Evolutionary conservation across 2,797 vertebrate species (phyloP).

Genomic region (Muscicapa comitata): DNA sequence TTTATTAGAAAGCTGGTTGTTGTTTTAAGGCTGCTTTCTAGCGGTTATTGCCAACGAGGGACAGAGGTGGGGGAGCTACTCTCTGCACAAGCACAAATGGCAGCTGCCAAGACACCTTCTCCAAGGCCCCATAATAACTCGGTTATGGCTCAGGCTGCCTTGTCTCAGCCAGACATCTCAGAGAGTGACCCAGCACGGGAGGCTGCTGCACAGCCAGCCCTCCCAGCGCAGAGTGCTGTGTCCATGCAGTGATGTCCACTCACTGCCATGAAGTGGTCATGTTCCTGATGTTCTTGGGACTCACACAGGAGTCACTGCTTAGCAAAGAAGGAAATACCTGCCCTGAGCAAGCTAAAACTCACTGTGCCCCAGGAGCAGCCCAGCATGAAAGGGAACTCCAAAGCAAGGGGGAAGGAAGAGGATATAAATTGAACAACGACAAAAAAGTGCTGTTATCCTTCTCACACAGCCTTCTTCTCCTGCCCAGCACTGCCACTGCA

Average conservation of each 20-base stretch:
- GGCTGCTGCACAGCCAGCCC: not conserved
- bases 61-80: not conserved
- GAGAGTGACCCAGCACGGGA: not conserved
- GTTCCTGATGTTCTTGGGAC: not conserved
- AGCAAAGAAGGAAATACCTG: not conserved
- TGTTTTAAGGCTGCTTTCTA: constrained; percentile 38
- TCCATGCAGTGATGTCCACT: fast-evolving
- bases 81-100: not conserved
- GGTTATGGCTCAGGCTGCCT: not conserved
- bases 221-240: not conserved
- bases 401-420: not conserved
- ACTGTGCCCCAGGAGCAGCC: not conserved
- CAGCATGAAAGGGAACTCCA: not conserved
- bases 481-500: not conserved
- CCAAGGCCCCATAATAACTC: not conserved
- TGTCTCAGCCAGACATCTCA: not conserved
- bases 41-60: not conserved
- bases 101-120: constrained; percentile 50
- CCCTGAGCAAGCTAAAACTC: not conserved
- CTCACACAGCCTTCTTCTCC: not conserved
- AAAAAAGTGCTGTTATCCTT: not conserved
- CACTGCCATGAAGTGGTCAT: fast-evolving
- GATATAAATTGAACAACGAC: not conserved
- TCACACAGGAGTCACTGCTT: not conserved
- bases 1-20: constrained; percentile 38